A percentile compares a stretch with the other conserved stretches of the same genome.
phyloP scores from a whole-genome alignment of 2,797 vertebrate genomes.

The Pitangus sulphuratus region DNA sequence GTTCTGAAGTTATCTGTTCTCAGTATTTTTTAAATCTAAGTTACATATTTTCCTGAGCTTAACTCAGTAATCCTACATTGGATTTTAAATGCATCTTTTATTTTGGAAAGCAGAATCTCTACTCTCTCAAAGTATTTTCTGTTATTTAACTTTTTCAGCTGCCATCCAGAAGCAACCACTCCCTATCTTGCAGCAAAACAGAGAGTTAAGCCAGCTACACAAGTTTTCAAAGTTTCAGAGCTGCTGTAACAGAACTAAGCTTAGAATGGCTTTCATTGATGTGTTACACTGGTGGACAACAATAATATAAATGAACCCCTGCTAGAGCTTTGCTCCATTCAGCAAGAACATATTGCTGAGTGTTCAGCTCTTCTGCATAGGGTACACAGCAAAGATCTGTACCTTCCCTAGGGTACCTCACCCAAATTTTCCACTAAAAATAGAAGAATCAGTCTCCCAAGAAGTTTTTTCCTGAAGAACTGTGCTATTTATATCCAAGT shows the following conservation, averaged over 20 bases:
- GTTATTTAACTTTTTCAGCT: background rate
- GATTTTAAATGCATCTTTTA: background rate
- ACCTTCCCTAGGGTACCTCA: background rate
- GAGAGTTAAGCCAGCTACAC: background rate
- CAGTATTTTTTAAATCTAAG: background rate
- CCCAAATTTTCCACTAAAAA: background rate
- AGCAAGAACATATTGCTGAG: background rate
- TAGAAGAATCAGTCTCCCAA: background rate
- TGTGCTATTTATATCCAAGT: background rate
- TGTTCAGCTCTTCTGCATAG: background rate
- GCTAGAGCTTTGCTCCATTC: background rate
- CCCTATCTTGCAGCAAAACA: background rate
- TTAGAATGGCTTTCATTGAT: background rate
- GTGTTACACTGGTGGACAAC: background rate
- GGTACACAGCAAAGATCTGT: background rate
- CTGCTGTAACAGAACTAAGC: background rate
- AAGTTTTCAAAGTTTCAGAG: background rate
- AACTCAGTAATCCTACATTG: background rate
- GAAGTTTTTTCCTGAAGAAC: background rate
- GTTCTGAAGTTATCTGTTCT: background rate
- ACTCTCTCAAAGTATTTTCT: background rate
- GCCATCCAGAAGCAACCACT: background rate
- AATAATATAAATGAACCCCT: background rate
- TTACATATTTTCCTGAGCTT: background rate
- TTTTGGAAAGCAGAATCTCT: background rate